These are phyloP conservation scores for Melanostoma mellinum DNA, from an alignment of 2,888 invertebrate species.

Conservation along the genomic window DNA sequence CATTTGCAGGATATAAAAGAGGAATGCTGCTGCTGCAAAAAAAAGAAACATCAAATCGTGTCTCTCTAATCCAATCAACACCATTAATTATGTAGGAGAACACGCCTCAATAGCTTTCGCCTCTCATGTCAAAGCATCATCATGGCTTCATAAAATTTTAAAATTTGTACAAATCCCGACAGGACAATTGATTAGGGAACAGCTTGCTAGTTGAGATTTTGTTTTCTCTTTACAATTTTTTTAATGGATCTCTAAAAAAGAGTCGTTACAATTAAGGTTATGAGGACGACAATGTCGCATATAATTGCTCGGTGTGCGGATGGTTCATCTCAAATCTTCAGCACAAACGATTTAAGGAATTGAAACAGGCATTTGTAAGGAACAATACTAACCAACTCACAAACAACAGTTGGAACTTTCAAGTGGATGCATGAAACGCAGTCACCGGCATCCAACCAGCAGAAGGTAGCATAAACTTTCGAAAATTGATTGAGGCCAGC, in stretches of 20 bases:
- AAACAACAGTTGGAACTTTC: no score
- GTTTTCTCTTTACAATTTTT: slow-evolving; percentile 39
- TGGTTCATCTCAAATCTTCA: no score
- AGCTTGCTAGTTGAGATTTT: not conserved
- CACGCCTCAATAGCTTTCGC: slow-evolving; percentile 43
- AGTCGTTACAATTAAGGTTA: no score
- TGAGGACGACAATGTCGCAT: no score
- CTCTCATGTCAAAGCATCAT: slow-evolving; percentile 48
- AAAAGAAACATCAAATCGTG: slow-evolving; percentile 29
- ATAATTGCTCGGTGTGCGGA: no score
- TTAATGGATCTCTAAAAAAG: slow-evolving; percentile 27
- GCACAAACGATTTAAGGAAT: no score
- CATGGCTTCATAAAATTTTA: slow-evolving; percentile 57
- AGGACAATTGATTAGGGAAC: slow-evolving; percentile 66
- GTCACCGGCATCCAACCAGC: no score
- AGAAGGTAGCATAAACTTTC: no score
- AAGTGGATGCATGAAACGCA: no score
- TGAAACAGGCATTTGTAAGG: no score
- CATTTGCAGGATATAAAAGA: slow-evolving; percentile 3
- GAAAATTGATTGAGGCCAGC: no score
- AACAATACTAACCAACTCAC: no score
- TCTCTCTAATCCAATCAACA: slow-evolving; percentile 65
- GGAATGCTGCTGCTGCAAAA: not conserved
- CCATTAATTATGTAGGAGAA: slow-evolving; percentile 61
- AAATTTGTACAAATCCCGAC: slow-evolving; percentile 61